Conservation (phyloP, 1,140 invertebrate genomes). For the Brachionus calyciflorus region DNA sequence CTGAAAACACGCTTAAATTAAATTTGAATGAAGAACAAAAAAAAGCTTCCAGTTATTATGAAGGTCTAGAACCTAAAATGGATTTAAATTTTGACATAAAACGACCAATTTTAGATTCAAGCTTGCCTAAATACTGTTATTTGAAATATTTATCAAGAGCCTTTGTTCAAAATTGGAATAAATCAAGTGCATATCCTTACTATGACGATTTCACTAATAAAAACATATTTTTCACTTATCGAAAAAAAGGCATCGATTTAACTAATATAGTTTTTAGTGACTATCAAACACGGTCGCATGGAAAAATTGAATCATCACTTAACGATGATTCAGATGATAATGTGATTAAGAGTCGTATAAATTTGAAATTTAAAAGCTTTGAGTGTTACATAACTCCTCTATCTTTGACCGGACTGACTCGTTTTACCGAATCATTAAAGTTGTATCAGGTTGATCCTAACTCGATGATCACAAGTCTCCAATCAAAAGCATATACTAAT, state of each 20-base stretch:
- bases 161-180: constrained; percentile 30
- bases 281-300: background rate
- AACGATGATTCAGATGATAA: background rate
- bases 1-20: background rate
- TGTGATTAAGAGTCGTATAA: constrained; percentile 18
- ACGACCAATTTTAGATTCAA: constrained; percentile 30
- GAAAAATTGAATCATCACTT: background rate
- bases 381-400: constrained; percentile 27
- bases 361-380: constrained; percentile 6
- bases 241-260: constrained; percentile 39
- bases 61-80: constrained; percentile 35
- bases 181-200: constrained; percentile 3
- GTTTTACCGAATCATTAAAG: background rate
- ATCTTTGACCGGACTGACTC: constrained; percentile 4
- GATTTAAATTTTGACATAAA: constrained; percentile 45
- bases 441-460: background rate
- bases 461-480: constrained; percentile 7
- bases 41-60: background rate
- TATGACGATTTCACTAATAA: constrained; percentile 34
- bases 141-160: constrained; percentile 40
- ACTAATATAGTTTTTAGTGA: background rate
- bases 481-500: constrained; percentile 2
- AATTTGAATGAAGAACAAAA: background rate
- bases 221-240: constrained; percentile 31
- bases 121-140: constrained; percentile 43